A percentile compares a stretch with the other conserved stretches of the same genome.
Conservation (phyloP, 2,797 vertebrate species). For the Diceros bicornis region DNA sequence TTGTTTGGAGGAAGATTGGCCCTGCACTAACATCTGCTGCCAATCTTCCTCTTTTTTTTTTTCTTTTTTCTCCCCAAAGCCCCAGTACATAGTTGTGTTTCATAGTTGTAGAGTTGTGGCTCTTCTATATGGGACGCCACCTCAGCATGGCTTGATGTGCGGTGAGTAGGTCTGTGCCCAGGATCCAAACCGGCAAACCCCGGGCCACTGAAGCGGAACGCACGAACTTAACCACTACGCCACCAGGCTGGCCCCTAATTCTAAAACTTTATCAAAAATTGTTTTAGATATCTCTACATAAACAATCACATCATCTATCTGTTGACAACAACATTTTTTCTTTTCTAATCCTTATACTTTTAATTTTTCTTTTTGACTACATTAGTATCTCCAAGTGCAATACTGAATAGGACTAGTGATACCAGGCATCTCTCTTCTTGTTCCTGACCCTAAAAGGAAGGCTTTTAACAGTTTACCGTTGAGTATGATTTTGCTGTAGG, state of each 20-base stretch:
- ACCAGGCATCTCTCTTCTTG: neutral
- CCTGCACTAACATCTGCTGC: no score
- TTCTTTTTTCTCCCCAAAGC: no score
- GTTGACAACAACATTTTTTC: conserved; percentile 1
- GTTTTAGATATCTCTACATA: neutral
- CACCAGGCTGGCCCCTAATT: neutral
- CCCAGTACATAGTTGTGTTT: no score
- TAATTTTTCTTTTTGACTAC: neutral
- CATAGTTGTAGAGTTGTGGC: no score
- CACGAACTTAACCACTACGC: no score
- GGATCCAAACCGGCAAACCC: no score
- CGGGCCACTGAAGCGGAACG: no score
- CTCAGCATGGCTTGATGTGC: no score
- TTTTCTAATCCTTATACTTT: neutral
- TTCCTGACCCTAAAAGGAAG: neutral
- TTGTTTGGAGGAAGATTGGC: no score
- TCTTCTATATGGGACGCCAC: no score
- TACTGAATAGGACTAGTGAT: neutral
- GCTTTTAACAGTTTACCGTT: neutral
- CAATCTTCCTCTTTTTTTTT: no score
- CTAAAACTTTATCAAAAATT: neutral
- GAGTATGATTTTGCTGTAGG: neutral
- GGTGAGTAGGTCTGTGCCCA: no score
- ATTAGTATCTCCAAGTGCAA: neutral
- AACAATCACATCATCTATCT: neutral